Evolutionary conservation across 2,888 invertebrate species (phyloP).

Genomic region (Drosophila parthenogenetica): DNA sequence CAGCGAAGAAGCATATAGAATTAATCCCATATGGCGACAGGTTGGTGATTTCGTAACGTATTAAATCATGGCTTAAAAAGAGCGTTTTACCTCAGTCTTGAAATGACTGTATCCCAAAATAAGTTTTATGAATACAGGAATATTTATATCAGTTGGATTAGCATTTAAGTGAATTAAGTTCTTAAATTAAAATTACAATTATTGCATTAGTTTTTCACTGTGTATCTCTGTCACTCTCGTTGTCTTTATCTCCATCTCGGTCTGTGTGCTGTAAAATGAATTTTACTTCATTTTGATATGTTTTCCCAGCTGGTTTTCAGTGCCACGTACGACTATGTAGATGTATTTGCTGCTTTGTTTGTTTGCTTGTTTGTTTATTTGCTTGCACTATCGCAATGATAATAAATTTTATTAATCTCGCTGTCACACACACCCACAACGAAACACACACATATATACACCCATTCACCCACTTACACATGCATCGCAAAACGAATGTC

Average conservation of each 20-base stretch:
- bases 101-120: no score
- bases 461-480: constrained; percentile 36
- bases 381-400: constrained; percentile 71
- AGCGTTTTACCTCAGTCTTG: no score
- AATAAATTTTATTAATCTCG: constrained; percentile 78
- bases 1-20: neutral
- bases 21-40: neutral
- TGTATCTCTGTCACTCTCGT: neutral
- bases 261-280: constrained; percentile 69
- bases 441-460: constrained; percentile 2
- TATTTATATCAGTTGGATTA: no score
- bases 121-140: no score
- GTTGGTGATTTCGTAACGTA: neutral
- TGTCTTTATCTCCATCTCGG: constrained; percentile 24
- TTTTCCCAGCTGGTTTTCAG: constrained; percentile 72
- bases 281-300: constrained; percentile 80
- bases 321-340: constrained; percentile 44
- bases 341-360: constrained; percentile 54
- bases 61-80: no score
- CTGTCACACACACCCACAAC: constrained; percentile 58
- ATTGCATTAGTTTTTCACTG: neutral
- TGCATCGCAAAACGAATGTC: constrained; percentile 14
- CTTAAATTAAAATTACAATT: no score
- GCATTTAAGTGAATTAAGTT: no score
- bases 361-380: constrained; percentile 44